Percentiles rank a stretch among this genome's conserved stretches.
These are phyloP conservation scores for Leptopilina drosophilae DNA, from an alignment of 2,888 invertebrate species.

Conservation along the genomic window DNA sequence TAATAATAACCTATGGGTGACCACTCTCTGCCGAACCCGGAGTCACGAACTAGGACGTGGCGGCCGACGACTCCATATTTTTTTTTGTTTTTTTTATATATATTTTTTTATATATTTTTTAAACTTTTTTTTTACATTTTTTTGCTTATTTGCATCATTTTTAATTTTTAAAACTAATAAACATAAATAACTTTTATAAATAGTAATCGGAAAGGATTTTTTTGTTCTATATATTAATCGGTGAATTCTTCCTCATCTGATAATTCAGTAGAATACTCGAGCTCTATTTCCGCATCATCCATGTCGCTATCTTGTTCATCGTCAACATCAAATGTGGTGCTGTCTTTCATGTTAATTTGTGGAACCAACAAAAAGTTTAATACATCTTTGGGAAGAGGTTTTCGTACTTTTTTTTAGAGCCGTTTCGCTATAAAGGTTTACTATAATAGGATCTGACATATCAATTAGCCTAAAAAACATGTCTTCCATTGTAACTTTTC, in stretches of 20 bases:
- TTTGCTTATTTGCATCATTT: neutral
- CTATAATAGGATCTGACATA: slow-evolving; percentile 3
- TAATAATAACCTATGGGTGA: too few relatives aligned
- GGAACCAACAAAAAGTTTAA: slow-evolving; percentile 14
- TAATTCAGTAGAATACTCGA: slow-evolving; percentile 15
- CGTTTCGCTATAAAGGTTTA: slow-evolving; percentile 1
- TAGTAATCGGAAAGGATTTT: neutral
- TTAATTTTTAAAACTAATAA: neutral
- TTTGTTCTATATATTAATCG: slow-evolving; percentile 6
- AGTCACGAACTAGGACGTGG: slow-evolving; percentile 18
- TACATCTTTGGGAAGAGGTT: slow-evolving; percentile 21
- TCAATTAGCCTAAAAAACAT: slow-evolving; percentile 15
- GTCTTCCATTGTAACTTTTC: slow-evolving; percentile 22
- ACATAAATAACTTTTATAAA: slow-evolving; percentile 11
- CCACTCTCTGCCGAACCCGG: slow-evolving; percentile 11
- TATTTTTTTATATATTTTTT: neutral
- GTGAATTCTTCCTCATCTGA: slow-evolving; percentile 25
- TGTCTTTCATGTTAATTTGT: slow-evolving; percentile 27
- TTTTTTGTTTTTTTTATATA: slow-evolving; percentile 1
- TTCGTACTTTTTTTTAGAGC: slow-evolving; percentile 8
- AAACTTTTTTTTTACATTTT: neutral
- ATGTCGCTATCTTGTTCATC: slow-evolving; percentile 24
- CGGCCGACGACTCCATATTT: slow-evolving; percentile 29
- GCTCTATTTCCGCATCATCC: slow-evolving; percentile 16
- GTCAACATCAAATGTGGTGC: neutral